These are phyloP conservation scores for Himalopsyche anomala DNA, from an alignment of 2,888 invertebrate genomes.

Conservation along the genomic window DNA sequence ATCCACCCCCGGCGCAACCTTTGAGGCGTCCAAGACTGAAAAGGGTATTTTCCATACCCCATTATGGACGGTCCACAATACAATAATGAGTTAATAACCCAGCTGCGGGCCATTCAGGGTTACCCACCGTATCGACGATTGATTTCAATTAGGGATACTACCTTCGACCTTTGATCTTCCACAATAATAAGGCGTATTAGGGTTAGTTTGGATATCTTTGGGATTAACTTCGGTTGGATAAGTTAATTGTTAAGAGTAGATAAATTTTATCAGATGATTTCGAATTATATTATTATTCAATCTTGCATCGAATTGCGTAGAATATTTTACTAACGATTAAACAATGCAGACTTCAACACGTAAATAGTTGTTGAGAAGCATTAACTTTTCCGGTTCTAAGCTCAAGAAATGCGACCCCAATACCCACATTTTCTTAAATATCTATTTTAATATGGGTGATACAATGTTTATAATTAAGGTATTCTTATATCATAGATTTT, in stretches of 20 bases:
- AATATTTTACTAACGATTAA: neutral
- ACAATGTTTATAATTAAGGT: too few species aligned
- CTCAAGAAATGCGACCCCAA: too few species aligned
- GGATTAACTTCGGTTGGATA: conserved; percentile 19
- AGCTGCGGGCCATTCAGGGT: conserved; percentile 57
- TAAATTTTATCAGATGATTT: conserved; percentile 33
- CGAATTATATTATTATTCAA: neutral
- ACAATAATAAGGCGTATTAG: conserved; percentile 16
- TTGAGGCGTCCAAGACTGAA: conserved; percentile 60
- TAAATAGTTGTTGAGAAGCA: too few species aligned
- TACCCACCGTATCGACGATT: conserved; percentile 46
- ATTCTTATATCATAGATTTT: too few species aligned
- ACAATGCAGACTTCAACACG: too few species aligned
- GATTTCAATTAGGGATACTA: conserved; percentile 24
- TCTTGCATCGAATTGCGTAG: neutral
- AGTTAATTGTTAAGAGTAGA: neutral
- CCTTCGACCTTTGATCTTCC: conserved; percentile 46
- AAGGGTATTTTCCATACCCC: conserved; percentile 59
- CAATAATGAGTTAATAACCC: conserved; percentile 64
- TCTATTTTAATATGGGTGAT: too few species aligned
- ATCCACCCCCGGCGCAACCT: conserved; percentile 57
- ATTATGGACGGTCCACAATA: conserved; percentile 62
- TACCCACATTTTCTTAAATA: too few species aligned
- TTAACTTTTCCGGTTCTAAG: too few species aligned
- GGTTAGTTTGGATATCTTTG: conserved; percentile 13